A percentile compares a stretch with the other conserved stretches of the same genome.
phyloP scores from a whole-genome alignment of 2,113 vertebrate species.

The Pterophyllum scalare region DNA sequence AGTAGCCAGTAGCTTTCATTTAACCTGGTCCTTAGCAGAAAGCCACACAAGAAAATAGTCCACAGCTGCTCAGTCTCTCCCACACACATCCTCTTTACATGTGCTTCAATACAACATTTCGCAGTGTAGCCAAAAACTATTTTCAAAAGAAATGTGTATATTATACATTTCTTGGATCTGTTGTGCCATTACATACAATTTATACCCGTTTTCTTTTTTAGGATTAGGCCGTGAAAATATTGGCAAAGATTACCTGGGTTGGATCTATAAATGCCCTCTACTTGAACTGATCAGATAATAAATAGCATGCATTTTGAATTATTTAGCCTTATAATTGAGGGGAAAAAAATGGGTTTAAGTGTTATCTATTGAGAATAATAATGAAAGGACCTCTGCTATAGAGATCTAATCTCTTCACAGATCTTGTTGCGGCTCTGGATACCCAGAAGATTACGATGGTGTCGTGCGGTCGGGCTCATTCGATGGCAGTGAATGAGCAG shows the following conservation, averaged over 20 bases:
- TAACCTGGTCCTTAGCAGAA: not conserved
- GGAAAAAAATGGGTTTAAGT: not conserved
- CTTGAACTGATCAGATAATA: not conserved
- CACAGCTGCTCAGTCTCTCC: not conserved
- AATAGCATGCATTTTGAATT: not conserved
- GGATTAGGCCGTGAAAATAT: not conserved
- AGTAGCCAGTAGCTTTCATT: not conserved
- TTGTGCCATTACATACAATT: not conserved
- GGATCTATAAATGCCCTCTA: not conserved
- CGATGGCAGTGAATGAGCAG: slow-evolving; percentile 89
- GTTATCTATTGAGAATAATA: not conserved
- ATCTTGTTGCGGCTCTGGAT: slow-evolving; percentile 88
- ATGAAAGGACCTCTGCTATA: not conserved
- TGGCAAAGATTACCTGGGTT: not conserved
- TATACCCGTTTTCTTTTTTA: not conserved
- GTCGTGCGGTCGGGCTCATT: slow-evolving; percentile 90
- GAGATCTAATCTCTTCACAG: slow-evolving; percentile 71
- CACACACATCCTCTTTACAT: not conserved
- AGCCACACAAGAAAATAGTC: not conserved
- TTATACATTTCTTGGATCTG: not conserved
- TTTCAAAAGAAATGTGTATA: not conserved
- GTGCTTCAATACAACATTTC: not conserved
- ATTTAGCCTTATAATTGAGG: not conserved
- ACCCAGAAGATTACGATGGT: slow-evolving; percentile 90
- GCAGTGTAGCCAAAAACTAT: not conserved